These are phyloP conservation scores for Sinodicranocentrus sp. DNA, from an alignment of 2,888 invertebrate genomes.

Conservation along the genomic window DNA sequence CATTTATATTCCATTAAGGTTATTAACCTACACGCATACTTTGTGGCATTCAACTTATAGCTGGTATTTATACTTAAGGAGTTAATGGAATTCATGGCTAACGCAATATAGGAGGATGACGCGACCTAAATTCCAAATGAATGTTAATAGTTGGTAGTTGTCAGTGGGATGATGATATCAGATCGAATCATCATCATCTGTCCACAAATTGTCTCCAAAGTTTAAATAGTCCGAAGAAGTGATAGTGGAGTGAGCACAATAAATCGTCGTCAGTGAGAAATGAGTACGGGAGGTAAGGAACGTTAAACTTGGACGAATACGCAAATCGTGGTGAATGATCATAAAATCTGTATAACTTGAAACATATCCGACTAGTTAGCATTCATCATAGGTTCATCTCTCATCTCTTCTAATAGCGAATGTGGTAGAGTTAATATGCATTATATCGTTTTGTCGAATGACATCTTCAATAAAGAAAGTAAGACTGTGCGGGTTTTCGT, in stretches of 20 bases:
- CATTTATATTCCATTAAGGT: neutral
- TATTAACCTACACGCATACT: constrained; percentile 1
- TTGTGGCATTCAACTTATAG: too few relatives aligned
- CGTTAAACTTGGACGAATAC: neutral
- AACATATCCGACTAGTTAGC: too few relatives aligned
- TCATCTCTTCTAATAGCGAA: too few relatives aligned
- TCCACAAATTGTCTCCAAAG: constrained; percentile 43
- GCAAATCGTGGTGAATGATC: neutral
- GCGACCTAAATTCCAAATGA: constrained; percentile 45
- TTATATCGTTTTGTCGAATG: too few relatives aligned
- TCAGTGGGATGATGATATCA: constrained; percentile 30
- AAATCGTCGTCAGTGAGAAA: neutral
- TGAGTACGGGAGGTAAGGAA: neutral
- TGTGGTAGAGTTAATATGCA: too few relatives aligned
- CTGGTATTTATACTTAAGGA: too few relatives aligned
- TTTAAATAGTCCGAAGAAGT: neutral
- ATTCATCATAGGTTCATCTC: too few relatives aligned
- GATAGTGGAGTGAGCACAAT: too few relatives aligned
- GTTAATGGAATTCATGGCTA: constrained; percentile 8
- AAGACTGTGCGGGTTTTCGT: too few relatives aligned
- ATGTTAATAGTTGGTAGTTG: constrained; percentile 25
- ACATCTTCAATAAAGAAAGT: too few relatives aligned
- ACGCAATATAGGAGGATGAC: neutral
- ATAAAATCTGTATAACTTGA: too few relatives aligned
- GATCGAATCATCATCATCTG: constrained; percentile 30